phyloP scores from a whole-genome alignment of 2,888 invertebrate species.

The Himalopsyche tibetana region DNA sequence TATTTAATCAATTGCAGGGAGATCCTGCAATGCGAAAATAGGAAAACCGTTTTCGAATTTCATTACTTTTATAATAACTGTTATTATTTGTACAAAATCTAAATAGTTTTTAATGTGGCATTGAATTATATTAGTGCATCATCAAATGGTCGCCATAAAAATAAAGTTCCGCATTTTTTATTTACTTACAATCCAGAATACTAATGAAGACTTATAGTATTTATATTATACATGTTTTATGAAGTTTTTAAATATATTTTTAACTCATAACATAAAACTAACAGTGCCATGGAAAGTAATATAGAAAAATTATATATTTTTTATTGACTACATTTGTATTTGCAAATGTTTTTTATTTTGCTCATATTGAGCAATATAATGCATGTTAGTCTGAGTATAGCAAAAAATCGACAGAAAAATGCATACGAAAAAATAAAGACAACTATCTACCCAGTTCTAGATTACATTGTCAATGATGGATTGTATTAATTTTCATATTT shows the following conservation, averaged over 20 bases:
- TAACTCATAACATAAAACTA: conserved; percentile 22
- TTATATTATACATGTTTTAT: conserved; percentile 20
- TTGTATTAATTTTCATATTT: not conserved
- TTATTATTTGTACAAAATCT: not conserved
- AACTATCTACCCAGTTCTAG: not conserved
- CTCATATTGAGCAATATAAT: conserved; percentile 16
- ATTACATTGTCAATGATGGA: not conserved
- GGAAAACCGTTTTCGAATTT: not conserved
- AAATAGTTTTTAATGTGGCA: not conserved
- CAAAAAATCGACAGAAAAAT: not conserved
- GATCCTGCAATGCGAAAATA: not conserved
- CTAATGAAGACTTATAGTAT: conserved; percentile 8
- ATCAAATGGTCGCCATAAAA: not conserved
- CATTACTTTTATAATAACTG: not conserved
- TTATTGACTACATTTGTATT: not conserved
- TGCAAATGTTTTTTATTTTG: not conserved
- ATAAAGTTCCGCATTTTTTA: not conserved
- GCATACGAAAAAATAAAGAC: not conserved
- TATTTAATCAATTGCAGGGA: not conserved
- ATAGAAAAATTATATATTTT: not conserved
- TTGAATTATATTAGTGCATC: not conserved
- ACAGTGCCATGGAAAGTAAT: conserved; percentile 27
- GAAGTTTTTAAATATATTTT: conserved; percentile 24
- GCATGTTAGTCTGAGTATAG: not conserved
- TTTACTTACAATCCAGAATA: not conserved